Conservation (phyloP, 2,888 invertebrate species). For the Trachelus stipa region DNA sequence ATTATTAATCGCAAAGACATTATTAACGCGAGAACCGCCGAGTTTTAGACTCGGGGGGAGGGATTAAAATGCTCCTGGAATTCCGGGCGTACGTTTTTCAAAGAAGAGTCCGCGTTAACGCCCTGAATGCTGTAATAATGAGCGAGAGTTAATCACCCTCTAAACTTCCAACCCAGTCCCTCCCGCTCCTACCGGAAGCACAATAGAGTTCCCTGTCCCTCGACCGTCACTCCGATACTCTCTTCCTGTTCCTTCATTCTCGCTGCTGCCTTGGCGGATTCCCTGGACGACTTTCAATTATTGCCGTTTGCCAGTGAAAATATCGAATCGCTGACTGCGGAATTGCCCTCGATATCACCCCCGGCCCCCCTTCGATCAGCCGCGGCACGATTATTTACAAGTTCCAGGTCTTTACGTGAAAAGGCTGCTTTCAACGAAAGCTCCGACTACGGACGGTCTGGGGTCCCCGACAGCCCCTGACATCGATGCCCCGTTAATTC, state of each 20-base stretch:
- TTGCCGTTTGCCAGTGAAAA: no score
- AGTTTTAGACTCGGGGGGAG: neutral
- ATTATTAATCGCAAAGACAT: constrained; percentile 25
- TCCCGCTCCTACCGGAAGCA: no score
- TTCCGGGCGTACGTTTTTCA: neutral
- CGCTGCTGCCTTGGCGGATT: no score
- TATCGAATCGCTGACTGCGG: constrained; percentile 9
- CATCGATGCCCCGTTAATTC: constrained; percentile 19
- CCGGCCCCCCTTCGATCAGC: constrained; percentile 4
- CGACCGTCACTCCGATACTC: no score
- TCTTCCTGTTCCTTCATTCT: no score
- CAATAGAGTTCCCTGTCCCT: no score
- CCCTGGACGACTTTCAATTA: no score
- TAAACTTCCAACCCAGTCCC: no score
- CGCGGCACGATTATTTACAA: constrained; percentile 19
- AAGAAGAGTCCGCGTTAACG: constrained; percentile 1
- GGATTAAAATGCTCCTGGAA: constrained; percentile 8
- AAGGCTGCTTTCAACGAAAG: neutral
- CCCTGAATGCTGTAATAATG: constrained; percentile 1
- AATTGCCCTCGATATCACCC: constrained; percentile 17
- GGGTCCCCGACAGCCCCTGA: no score
- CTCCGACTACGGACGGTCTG: no score
- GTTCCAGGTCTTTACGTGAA: constrained; percentile 10
- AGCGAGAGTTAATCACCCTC: constrained; percentile 2
- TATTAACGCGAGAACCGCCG: constrained; percentile 14